These are phyloP conservation scores for Helicolenus hilgendorfi DNA, from an alignment of 2,797 vertebrate species.

Conservation along the genomic window DNA sequence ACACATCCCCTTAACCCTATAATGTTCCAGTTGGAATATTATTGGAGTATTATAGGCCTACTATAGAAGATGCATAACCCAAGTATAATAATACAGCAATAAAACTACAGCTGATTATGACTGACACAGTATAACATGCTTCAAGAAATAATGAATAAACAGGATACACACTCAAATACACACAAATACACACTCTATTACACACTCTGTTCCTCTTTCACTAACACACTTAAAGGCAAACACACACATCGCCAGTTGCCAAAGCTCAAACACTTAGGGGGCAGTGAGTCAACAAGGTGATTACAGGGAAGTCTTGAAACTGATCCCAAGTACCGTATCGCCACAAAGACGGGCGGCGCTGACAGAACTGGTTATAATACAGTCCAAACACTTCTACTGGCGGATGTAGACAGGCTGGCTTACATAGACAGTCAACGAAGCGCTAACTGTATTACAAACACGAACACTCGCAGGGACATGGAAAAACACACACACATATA, in stretches of 20 bases:
- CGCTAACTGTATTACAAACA: constrained; percentile 69
- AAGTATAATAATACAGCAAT: too few species aligned
- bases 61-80: too few species aligned
- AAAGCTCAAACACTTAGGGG: constrained; percentile 63
- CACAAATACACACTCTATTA: background rate
- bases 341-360: constrained; percentile 38
- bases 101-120: too few species aligned
- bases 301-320: constrained; percentile 54
- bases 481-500: constrained; percentile 17
- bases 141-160: too few species aligned
- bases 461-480: constrained; percentile 29
- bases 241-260: constrained; percentile 33
- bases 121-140: too few species aligned
- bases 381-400: constrained; percentile 72
- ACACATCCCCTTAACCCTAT: too few species aligned
- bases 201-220: constrained; percentile 17
- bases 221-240: constrained; percentile 35
- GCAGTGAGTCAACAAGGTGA: constrained; percentile 71
- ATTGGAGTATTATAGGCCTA: too few species aligned
- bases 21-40: too few species aligned
- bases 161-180: too few species aligned
- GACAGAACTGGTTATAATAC: constrained; percentile 57
- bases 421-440: constrained; percentile 61
- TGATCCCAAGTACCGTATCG: constrained; percentile 28
- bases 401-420: constrained; percentile 55